Base-by-base conservation (phyloP, 2,797 vertebrate species). In the Xiphorhynchus erythropygius region DNA sequence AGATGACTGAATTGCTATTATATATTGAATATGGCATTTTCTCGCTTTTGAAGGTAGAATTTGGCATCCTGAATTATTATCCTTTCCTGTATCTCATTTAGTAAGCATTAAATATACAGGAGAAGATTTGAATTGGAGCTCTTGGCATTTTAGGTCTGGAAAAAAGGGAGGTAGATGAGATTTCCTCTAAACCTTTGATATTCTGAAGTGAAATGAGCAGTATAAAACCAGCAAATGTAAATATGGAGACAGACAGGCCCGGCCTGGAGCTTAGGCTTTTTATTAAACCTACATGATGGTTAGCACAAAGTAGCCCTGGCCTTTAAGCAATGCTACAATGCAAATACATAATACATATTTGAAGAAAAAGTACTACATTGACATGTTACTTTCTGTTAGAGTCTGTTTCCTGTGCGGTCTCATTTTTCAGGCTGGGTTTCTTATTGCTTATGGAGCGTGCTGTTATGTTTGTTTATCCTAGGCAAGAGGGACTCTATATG, bases 1-100 rank as follows among this genome's bases (percentile, higher is more conserved):
- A 60, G 91, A 87, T 74, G 89, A 84, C 50, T 74, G 70, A 93
- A 84, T 46, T 89, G 41, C 32, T 76, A 57, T 95, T 92, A 90
- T 83, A 53, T 84, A 65, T 76, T 88, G 87, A 87, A 84, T 89
- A 52, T 94, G 77, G 47, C 44, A 90, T 86, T 95, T 95, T 70
- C 67, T 89, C 39, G 30, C 56, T 90, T 82, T 84, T 74, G 70
- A 90, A 89, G 50, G 90, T 28, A 89, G 47, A 91, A 77, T 82
- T 91, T 74, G 89, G 74, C 35, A 84, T 63, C 5, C 35, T 70
- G 59, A 69, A 46, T 88, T 57, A 85, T 50, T 81, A 73, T 76
- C 50, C 28, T 82, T 93, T 90, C 74, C 73, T 89, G 24, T 81
- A 69, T 83, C 76, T 94, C 69, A 47, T 93, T 88, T 53, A 79